Conservation (phyloP, 1,140 invertebrate species). For the Brachystomella parvula region DNA sequence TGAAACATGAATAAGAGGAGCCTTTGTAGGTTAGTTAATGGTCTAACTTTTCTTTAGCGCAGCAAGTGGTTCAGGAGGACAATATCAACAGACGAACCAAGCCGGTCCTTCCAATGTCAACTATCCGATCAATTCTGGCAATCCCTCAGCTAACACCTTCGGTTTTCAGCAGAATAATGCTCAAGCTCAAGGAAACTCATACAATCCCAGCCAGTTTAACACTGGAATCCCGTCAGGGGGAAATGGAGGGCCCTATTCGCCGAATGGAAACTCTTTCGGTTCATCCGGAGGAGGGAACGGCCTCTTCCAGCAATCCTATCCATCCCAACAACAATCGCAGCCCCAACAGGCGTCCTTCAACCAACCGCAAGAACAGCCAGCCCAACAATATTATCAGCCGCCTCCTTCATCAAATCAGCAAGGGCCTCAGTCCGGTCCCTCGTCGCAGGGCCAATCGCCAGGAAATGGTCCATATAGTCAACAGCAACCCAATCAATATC, state of each 20-base stretch:
- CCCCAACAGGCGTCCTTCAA: neutral
- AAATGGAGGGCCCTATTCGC: constrained; percentile 21
- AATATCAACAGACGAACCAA: constrained; percentile 20
- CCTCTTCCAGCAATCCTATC: constrained; percentile 1
- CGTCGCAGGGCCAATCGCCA: constrained; percentile 6
- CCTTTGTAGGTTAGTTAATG: neutral
- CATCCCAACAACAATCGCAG: too few species aligned
- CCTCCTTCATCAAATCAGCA: neutral
- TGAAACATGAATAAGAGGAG: too few species aligned
- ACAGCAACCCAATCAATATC: neutral
- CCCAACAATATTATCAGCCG: neutral
- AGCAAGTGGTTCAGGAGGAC: constrained; percentile 19
- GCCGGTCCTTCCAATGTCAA: constrained; percentile 30
- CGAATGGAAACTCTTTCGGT: constrained; percentile 34
- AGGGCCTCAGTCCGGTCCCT: neutral
- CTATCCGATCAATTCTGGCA: constrained; percentile 32
- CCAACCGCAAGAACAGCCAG: constrained; percentile 12
- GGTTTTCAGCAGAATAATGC: constrained; percentile 21
- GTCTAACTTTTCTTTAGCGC: constrained; percentile 23
- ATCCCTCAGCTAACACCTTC: constrained; percentile 23
- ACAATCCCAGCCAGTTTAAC: constrained; percentile 10
- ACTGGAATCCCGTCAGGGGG: neutral
- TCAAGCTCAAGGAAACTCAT: constrained; percentile 27
- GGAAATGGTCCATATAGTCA: constrained; percentile 4
- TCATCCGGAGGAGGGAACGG: constrained; percentile 22